Evolutionary conservation across 2,113 vertebrate genomes (phyloP).

Genomic region (Alethe diademata): DNA sequence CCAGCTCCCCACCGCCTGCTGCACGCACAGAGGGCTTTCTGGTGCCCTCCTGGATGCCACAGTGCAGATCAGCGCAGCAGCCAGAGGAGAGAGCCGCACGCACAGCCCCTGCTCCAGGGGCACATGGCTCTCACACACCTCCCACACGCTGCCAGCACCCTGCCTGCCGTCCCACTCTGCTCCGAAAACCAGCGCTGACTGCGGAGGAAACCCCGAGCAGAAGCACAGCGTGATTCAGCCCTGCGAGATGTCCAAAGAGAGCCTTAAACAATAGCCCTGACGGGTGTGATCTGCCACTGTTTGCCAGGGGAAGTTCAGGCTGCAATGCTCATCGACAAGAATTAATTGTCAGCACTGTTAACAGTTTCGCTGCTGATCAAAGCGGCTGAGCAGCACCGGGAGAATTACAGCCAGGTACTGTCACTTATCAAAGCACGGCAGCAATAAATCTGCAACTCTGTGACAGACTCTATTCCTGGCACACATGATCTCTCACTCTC

Average conservation of each 20-base stretch:
- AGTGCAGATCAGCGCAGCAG: neutral
- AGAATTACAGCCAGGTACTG: neutral
- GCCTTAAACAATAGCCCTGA: neutral
- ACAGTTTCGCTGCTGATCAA: conserved; percentile 31
- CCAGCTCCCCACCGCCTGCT: neutral
- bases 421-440: neutral
- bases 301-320: neutral
- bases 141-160: conserved; percentile 31
- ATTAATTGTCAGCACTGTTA: neutral
- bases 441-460: neutral
- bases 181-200: neutral
- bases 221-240: neutral
- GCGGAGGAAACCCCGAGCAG: neutral
- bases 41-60: neutral
- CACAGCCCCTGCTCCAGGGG: conserved; percentile 20
- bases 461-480: neutral
- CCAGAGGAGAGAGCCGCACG: neutral
- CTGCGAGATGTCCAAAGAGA: neutral
- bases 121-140: conserved; percentile 26
- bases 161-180: neutral
- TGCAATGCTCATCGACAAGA: neutral
- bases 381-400: neutral
- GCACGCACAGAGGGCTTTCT: accelerated
- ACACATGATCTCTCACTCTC: neutral
- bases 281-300: neutral